phyloP scores from a whole-genome alignment of 1,140 invertebrate species.

The Lordiphosa clarofinis region DNA sequence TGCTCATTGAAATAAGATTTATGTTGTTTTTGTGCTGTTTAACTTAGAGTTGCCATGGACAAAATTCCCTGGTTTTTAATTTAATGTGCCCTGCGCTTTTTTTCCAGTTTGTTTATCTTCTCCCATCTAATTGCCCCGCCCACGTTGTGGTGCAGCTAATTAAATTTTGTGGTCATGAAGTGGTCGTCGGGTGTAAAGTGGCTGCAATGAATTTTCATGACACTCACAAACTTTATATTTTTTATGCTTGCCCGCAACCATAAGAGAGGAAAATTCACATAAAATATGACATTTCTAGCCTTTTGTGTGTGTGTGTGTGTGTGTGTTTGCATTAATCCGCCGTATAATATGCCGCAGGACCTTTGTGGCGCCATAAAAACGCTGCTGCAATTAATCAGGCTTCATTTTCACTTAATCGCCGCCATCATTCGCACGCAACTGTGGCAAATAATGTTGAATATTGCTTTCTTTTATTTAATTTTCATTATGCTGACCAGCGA shows the following conservation, averaged over 20 bases:
- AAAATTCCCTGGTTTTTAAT: background rate
- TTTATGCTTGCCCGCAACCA: conserved; percentile 56
- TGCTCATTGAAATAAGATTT: conserved; percentile 13
- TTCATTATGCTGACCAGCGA: conserved; percentile 38
- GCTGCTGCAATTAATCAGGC: conserved; percentile 60
- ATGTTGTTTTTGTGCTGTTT: too few relatives aligned
- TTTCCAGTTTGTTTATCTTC: background rate
- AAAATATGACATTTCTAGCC: conserved; percentile 62
- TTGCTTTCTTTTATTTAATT: conserved; percentile 46
- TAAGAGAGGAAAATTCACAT: conserved; percentile 29
- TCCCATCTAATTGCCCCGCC: conserved; percentile 25
- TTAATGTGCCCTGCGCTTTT: too few relatives aligned
- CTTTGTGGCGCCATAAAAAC: conserved; percentile 11
- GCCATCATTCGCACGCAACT: conserved; percentile 63
- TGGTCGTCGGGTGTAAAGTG: conserved; percentile 13
- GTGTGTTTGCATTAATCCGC: conserved; percentile 43
- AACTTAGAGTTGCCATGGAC: background rate
- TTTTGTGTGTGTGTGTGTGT: conserved; percentile 24
- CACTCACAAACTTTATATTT: conserved; percentile 18
- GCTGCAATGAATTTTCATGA: conserved; percentile 60
- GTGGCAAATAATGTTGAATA: conserved; percentile 14
- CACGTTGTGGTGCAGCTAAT: conserved; percentile 25
- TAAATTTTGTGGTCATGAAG: conserved; percentile 48
- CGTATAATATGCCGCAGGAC: conserved; percentile 16
- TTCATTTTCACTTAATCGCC: conserved; percentile 71